These are phyloP conservation scores for Chloebia gouldiae DNA, from an alignment of 2,113 vertebrate species.

Conservation along the genomic window DNA sequence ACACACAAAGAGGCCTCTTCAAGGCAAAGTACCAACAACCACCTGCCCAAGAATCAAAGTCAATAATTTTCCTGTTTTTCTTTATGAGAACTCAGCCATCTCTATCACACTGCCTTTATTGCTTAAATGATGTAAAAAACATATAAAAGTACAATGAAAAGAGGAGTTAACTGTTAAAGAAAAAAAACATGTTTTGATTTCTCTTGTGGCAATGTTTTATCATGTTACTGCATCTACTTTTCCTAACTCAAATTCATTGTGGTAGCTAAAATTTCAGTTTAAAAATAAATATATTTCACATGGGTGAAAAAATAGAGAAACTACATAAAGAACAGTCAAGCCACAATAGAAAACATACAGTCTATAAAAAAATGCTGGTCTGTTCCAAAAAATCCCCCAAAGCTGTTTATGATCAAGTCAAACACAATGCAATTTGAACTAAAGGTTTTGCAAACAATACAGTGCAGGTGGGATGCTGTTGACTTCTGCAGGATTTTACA, in stretches of 20 bases:
- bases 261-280: neutral
- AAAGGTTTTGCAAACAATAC: neutral
- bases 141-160: neutral
- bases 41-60: neutral
- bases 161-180: neutral
- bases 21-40: neutral
- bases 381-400: fast-evolving
- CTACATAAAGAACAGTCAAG: neutral
- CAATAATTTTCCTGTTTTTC: neutral
- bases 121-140: neutral
- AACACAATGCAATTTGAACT: neutral
- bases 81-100: neutral
- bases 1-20: neutral
- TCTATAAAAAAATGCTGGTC: neutral
- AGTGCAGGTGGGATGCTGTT: neutral
- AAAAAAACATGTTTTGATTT: neutral
- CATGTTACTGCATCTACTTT: neutral
- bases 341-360: neutral
- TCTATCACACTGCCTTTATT: neutral
- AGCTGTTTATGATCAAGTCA: neutral
- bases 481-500: neutral
- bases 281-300: neutral
- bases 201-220: neutral
- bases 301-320: neutral
- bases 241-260: neutral